Evolutionary conservation across 1,140 invertebrate species (phyloP), one percentile per base, ranked within the genome.

Genomic region (Drosophila elegans): DNA sequence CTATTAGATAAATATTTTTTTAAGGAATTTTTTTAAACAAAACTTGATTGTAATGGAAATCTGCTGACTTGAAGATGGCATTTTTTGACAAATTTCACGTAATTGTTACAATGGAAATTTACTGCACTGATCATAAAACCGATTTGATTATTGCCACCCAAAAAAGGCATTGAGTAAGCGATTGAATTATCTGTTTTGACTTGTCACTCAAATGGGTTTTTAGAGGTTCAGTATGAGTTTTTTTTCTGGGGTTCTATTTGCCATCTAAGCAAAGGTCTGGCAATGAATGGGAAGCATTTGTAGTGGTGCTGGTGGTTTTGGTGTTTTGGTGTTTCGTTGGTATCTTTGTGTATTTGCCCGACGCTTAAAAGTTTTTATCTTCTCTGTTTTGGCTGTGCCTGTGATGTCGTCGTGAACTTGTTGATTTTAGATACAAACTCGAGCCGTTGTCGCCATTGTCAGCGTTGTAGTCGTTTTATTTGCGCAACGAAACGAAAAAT

Each of bases 391-490:
- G 63, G 66, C 76, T 74, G 45, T 76, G 80, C 67, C 57, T 71
- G 64, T 59, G 45, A 16, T 67, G 73, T 76, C 75, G 75, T 79
- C 68, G 73, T 84, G 84, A 88, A 88, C 85, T 88, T 84, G 84
- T 88, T 88, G 84, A 89, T 88, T 89, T 89, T 84, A 88, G 84
- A 88, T 88, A 88, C 84, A 88, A 90, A 75, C 61, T 60, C 71
- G 53, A 41, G 51, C 55, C 67, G 59, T 60, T 71, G 77, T 67
- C 44, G 74, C 44, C 27, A 49, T 39, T 75, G 73, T 80, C 56
- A 71, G 34, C 49, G 34, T 45, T 60, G 61, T 80, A 39, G 74
- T 69, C 52, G 60, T 72, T 66, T 63, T 80, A 88, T 89, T 88
- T 89, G 84, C 84, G 80, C 77, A 90, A 84, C 84, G 61, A 84